These are phyloP conservation scores for Alentia gelatinosa DNA, from an alignment of 2,888 invertebrate genomes.

Conservation along the genomic window DNA sequence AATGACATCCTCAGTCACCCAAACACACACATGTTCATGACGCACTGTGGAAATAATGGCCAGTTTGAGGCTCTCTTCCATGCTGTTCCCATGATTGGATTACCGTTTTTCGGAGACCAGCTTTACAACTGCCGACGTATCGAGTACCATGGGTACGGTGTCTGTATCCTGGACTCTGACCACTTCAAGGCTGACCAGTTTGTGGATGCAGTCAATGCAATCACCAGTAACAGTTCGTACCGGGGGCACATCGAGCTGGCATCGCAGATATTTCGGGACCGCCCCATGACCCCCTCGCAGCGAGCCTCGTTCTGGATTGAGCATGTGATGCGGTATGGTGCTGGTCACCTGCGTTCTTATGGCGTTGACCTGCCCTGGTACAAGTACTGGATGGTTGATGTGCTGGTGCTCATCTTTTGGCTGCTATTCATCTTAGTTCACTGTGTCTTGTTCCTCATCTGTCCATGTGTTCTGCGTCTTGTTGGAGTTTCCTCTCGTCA, in stretches of 20 bases:
- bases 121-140: conserved; percentile 62
- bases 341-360: background rate
- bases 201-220: background rate
- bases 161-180: background rate
- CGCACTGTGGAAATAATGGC: conserved; percentile 68
- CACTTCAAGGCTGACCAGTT: background rate
- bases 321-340: conserved; percentile 1
- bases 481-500: too few species aligned
- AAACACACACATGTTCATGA: conserved; percentile 66
- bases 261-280: background rate
- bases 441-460: too few species aligned
- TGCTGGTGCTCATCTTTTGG: background rate
- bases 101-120: conserved; percentile 66
- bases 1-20: conserved; percentile 67
- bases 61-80: conserved; percentile 67
- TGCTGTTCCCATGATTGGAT: conserved; percentile 66
- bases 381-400: background rate
- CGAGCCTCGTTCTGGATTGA: background rate
- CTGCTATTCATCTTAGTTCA: too few species aligned
- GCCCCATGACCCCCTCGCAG: background rate
- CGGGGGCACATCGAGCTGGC: background rate
- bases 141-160: conserved; percentile 63
- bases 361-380: background rate
- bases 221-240: background rate
- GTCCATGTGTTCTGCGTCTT: too few species aligned